Conservation (phyloP, 2,888 invertebrate species). For the Molorchus minor region DNA sequence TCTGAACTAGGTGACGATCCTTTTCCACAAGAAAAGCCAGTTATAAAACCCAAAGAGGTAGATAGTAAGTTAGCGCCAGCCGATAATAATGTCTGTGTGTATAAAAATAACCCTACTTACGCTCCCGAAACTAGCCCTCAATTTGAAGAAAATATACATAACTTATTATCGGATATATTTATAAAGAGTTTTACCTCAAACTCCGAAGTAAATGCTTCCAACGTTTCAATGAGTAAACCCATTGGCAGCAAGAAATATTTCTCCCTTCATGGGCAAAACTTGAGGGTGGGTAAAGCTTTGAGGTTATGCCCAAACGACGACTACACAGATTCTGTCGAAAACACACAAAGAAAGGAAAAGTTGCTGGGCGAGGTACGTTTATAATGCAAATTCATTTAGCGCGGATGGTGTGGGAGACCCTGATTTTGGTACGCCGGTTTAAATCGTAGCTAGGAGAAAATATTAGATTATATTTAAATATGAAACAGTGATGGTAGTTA, state of each 20-base stretch:
- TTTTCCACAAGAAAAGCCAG: neutral
- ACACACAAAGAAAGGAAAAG: slow-evolving; percentile 60
- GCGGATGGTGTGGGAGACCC: slow-evolving; percentile 72
- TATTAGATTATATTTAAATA: slow-evolving; percentile 28
- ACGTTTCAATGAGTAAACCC: slow-evolving; percentile 40
- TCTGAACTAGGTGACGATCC: slow-evolving; percentile 57
- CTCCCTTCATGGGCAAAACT: slow-evolving; percentile 57
- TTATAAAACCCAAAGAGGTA: neutral
- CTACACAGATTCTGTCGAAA: slow-evolving; percentile 49
- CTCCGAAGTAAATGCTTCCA: slow-evolving; percentile 22
- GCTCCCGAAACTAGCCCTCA: slow-evolving; percentile 56
- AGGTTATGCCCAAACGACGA: slow-evolving; percentile 61
- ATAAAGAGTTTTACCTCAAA: slow-evolving; percentile 53
- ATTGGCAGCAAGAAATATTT: slow-evolving; percentile 58
- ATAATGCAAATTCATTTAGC: slow-evolving; percentile 60
- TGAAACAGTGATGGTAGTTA: slow-evolving; percentile 31
- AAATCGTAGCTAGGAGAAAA: slow-evolving; percentile 42
- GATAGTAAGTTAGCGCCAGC: slow-evolving; percentile 6
- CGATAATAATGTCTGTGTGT: slow-evolving; percentile 15
- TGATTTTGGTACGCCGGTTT: slow-evolving; percentile 75
- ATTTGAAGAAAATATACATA: slow-evolving; percentile 62
- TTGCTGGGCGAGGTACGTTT: slow-evolving; percentile 62
- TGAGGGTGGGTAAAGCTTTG: slow-evolving; percentile 60
- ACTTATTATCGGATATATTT: slow-evolving; percentile 61
- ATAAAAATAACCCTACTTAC: slow-evolving; percentile 28